These are phyloP conservation scores for Tricholauxania praeusta DNA, from an alignment of 2,888 invertebrate species.

Conservation along the genomic window DNA sequence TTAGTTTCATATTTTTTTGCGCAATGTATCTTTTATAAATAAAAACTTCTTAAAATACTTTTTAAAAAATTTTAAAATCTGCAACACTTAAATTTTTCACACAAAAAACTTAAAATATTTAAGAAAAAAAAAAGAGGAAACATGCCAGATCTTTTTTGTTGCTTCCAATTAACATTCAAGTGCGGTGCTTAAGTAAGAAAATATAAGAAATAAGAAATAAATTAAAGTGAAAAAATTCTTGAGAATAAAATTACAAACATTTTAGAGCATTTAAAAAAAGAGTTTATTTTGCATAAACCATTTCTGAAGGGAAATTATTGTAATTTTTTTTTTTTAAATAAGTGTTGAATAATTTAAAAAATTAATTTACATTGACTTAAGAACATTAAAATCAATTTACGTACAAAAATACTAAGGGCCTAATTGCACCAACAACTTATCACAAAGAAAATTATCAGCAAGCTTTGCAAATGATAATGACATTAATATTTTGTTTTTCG, in stretches of 20 bases:
- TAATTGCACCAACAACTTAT: no score
- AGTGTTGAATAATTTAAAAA: no score
- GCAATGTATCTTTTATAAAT: constrained; percentile 46
- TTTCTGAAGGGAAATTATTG: constrained; percentile 36
- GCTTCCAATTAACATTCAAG: constrained; percentile 18
- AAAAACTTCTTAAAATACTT: constrained; percentile 8
- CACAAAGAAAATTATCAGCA: no score
- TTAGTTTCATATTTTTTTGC: constrained; percentile 50
- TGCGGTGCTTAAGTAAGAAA: constrained; percentile 24
- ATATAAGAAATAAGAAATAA: constrained; percentile 32
- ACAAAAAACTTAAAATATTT: constrained; percentile 28
- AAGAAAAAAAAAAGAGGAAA: constrained; percentile 8
- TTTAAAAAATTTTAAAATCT: background rate
- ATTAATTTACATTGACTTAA: no score
- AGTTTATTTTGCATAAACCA: constrained; percentile 46
- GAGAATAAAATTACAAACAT: background rate
- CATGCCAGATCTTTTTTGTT: constrained; percentile 15
- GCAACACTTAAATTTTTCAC: background rate
- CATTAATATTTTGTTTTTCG: no score
- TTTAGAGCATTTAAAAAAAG: constrained; percentile 21
- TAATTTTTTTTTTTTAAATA: background rate
- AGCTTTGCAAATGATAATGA: no score
- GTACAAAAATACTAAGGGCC: no score
- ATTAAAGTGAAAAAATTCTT: background rate
- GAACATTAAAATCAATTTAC: no score